Evolutionary conservation across 2,797 vertebrate species (phyloP).

Genomic region (Anguilla obscura): DNA sequence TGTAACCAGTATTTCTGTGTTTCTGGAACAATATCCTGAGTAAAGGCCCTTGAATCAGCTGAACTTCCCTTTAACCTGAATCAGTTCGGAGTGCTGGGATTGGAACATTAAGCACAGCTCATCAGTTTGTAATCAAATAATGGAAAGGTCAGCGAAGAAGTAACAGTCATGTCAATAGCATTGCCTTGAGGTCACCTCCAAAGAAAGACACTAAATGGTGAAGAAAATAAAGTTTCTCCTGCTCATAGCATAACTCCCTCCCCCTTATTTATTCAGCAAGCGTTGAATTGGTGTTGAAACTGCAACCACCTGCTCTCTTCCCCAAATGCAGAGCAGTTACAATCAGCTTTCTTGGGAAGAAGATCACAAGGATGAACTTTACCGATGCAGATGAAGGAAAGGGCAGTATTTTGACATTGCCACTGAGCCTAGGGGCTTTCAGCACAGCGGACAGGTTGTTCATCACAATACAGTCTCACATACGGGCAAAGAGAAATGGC

Average conservation of each 20-base stretch:
- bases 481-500: neutral
- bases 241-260: neutral
- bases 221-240: neutral
- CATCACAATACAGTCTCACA: neutral
- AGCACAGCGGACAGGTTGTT: neutral
- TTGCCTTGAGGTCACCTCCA: neutral
- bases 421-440: neutral
- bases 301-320: neutral
- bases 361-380: neutral
- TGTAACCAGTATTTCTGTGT: neutral
- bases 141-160: neutral
- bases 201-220: neutral
- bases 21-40: too few relatives aligned
- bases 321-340: neutral
- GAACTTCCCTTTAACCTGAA: neutral
- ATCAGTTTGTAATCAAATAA: constrained; percentile 2
- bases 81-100: neutral
- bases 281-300: neutral
- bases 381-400: neutral
- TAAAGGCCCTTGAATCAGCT: too few relatives aligned
- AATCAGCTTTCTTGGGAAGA: neutral
- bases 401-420: neutral
- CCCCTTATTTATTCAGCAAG: neutral
- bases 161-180: neutral
- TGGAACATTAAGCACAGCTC: neutral